A percentile compares a stretch with the other conserved stretches of the same genome.
These are phyloP conservation scores for Notocelia uddmanniana DNA, from an alignment of 2,888 invertebrate genomes.

Conservation along the genomic window DNA sequence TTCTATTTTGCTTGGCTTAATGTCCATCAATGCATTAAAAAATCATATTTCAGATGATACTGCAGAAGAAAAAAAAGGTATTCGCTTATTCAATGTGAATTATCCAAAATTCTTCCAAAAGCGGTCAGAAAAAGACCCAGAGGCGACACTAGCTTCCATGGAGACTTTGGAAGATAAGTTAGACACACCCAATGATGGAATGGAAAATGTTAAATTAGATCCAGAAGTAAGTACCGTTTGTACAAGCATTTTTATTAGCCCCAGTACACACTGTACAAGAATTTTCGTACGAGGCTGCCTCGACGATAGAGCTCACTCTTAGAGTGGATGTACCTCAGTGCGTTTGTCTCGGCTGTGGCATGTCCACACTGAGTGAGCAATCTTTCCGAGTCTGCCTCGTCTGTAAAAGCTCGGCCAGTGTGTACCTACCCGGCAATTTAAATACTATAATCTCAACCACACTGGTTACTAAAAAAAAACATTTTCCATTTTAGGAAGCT, in stretches of 20 bases:
- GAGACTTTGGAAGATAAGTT: constrained; percentile 92
- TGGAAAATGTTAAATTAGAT: constrained; percentile 90
- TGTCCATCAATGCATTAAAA: constrained; percentile 4
- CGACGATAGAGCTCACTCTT: too few species aligned
- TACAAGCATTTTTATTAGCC: not conserved
- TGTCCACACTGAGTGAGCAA: too few species aligned
- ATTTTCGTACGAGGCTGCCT: too few species aligned
- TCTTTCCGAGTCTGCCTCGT: too few species aligned
- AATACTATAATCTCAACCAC: not conserved
- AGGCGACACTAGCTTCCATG: constrained; percentile 92
- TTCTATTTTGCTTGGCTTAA: not conserved
- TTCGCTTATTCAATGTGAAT: constrained; percentile 65
- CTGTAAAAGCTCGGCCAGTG: too few species aligned
- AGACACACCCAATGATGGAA: constrained; percentile 89
- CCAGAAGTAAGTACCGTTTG: constrained; percentile 69
- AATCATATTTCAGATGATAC: constrained; percentile 43
- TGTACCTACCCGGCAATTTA: not conserved
- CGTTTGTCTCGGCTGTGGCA: too few species aligned
- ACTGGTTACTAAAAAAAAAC: constrained; percentile 32
- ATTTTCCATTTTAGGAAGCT: constrained; percentile 72
- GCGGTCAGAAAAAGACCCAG: constrained; percentile 83
- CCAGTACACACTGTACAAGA: too few species aligned
- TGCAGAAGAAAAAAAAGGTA: constrained; percentile 46
- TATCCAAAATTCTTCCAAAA: constrained; percentile 86
- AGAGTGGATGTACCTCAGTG: too few species aligned